Evolutionary conservation across 2,113 vertebrate genomes (phyloP).

Genomic region (Sylvia atricapilla): DNA sequence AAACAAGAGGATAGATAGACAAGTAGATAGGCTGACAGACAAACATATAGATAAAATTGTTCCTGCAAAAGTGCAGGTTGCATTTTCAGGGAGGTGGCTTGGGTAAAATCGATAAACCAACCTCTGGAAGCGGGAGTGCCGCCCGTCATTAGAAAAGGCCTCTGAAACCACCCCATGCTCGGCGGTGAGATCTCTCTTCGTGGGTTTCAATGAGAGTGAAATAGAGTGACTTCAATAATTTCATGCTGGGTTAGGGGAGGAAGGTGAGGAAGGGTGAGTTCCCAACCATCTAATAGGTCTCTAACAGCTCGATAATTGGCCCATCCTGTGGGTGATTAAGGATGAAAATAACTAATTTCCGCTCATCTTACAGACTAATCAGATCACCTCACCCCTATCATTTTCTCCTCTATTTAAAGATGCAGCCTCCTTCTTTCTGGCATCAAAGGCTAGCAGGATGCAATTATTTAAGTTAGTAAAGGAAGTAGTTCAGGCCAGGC

Average conservation of each 20-base stretch:
- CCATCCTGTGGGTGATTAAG: slow-evolving; percentile 69
- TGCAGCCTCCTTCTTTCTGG: slow-evolving; percentile 20
- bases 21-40: slow-evolving; percentile 31
- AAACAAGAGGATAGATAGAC: background rate
- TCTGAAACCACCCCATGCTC: slow-evolving; percentile 30
- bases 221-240: slow-evolving; percentile 70
- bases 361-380: slow-evolving; percentile 69
- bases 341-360: slow-evolving; percentile 74
- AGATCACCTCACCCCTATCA: slow-evolving; percentile 65
- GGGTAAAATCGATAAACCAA: slow-evolving; percentile 60
- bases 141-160: slow-evolving; percentile 37
- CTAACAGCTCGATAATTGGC: slow-evolving; percentile 71
- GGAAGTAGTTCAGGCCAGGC: background rate
- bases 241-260: slow-evolving; percentile 61
- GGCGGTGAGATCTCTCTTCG: slow-evolving; percentile 48
- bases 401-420: slow-evolving; percentile 62
- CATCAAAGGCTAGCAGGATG: slow-evolving; percentile 43
- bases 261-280: slow-evolving; percentile 64
- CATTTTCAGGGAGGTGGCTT: slow-evolving; percentile 30
- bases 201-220: slow-evolving; percentile 64
- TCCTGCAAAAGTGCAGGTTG: slow-evolving; percentile 4
- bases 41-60: slow-evolving; percentile 31
- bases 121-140: slow-evolving; percentile 28
- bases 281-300: slow-evolving; percentile 62
- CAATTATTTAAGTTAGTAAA: slow-evolving; percentile 36